Evolutionary conservation across 1,140 invertebrate genomes (phyloP), one percentile per base, ranked within the genome.

Genomic region (Aphidius gifuensis): DNA sequence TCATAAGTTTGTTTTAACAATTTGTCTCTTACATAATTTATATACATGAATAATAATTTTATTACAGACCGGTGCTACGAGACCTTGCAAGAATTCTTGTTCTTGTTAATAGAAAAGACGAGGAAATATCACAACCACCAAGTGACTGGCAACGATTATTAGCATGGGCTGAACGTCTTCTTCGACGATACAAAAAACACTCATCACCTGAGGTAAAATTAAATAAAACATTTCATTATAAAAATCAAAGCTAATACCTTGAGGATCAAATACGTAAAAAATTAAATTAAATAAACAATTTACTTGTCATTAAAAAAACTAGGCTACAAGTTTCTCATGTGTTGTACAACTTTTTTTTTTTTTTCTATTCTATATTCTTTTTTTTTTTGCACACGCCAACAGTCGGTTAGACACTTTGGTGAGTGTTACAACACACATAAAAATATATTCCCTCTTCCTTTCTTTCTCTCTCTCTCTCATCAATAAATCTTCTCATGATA

Each of bases 81-180:
- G 90, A 91, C 73, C 80, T 91, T 66, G 88, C 88, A 49, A 87
- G 89, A 73, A 87, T 91, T 66, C 79, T 91, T 48, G 85, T 90
- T 62, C 76, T 91, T 54, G 78, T 90, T 43, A 91, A 90, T 71
- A 84, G 87, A 71, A 82, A 83, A 42, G 83, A 86, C 6, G 86
- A 88, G 51, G 84, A 85, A 62, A 84, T 90, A 61, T 78, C 83
- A 11, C 80, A 88, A 23, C 85, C 87, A 4, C 89, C 90, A n/a
- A 85, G 88, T n/a, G 89, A 91, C 69, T 91, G 90, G 90, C 85
- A 88, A 62, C 83, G 88, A 60, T 80, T 91, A 4, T 83, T 89
- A 47, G 85, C 84, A 61, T 90, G 89, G 89, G 89, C 87, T 6
- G 88, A 90, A 69, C 82, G 89, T 76, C 84, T 89, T 49, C 76